Evolutionary conservation across 2,113 vertebrate genomes (phyloP), one percentile per base, ranked within the genome.

Genomic region (Vulpes lagopus): DNA sequence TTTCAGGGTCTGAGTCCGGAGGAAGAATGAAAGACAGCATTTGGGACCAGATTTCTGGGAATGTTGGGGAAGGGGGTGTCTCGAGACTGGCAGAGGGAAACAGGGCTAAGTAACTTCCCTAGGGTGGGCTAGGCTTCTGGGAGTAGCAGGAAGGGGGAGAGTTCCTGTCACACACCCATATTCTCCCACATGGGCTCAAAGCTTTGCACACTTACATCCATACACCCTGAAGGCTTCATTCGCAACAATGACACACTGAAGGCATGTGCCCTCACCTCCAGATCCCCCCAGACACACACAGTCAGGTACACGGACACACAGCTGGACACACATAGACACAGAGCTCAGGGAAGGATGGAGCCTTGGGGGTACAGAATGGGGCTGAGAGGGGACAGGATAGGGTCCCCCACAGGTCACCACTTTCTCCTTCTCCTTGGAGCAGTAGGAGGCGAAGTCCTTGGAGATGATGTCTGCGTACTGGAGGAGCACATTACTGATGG

Each of bases 381-480:
- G 3, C 1, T 4, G 30, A 76, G 43, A 11, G 0, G 1, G 43
- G 15, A 69, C 71, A 35, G 60, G 38, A 59, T 43, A 74, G 89
- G 90, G 94, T 64, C 4, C 57, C 23, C 38, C 17, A 49, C 97
- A 98, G 98, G 1, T 99, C 98, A 99, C 99, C 99, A 99, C 99
- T 99, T 99, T 99, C 96, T 99, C 99, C 98, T 99, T 99, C 98
- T 99, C 99, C 99, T 99, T 99, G 82, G 99, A 99, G 98, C 99
- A 99, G 97, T 99, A 99, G 0, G 99, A 99, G 89, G 99, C 99
- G 10, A 99, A 99, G 92, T 99, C 99, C 98, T 99, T 99, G 94
- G 99, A 99, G 97, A 99, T 99, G 90, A 99, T 99, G 97, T 99
- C 99, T 0, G 99, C 99, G 0, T 99, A 99, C 94, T 99, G 99